Conservation (phyloP, 92 coral and sea anemone genomes). For the Parazoanthus swiftii region DNA sequence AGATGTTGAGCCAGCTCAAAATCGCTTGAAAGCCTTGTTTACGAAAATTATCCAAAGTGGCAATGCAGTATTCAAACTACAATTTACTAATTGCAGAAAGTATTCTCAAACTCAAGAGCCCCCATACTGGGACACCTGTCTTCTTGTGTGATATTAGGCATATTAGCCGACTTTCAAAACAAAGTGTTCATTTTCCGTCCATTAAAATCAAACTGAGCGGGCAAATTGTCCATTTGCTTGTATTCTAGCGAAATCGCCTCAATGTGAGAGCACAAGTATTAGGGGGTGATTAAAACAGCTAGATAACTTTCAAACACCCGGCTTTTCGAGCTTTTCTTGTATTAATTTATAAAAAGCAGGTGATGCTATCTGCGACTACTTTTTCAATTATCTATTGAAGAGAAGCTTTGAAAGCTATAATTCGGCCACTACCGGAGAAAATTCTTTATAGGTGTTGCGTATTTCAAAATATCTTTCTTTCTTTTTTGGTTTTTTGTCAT, state of each 20-base stretch:
- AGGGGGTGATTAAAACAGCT: not conserved
- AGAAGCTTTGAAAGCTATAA: not conserved
- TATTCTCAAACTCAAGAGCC: not conserved
- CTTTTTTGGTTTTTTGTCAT: too few relatives aligned
- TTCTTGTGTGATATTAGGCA: not conserved
- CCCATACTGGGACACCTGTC: slow-evolving; percentile 9
- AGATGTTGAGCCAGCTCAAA: not conserved
- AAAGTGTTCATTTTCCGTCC: slow-evolving; percentile 14
- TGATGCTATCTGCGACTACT: not conserved
- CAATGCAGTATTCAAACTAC: not conserved
- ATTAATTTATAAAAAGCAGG: not conserved
- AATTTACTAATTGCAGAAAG: not conserved
- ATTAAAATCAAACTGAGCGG: not conserved
- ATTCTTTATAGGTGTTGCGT: not conserved
- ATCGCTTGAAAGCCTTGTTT: not conserved
- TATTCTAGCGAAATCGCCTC: not conserved
- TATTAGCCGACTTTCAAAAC: slow-evolving; percentile 6
- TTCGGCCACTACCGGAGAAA: not conserved
- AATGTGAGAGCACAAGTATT: not conserved
- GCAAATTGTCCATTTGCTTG: not conserved
- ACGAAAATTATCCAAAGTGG: not conserved
- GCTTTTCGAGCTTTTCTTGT: not conserved
- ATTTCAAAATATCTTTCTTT: too few relatives aligned
- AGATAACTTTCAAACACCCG: not conserved
- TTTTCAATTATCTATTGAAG: not conserved